A percentile compares a stretch with the other conserved stretches of the same genome.
These are phyloP conservation scores for Erynnis tages DNA, from an alignment of 2,888 invertebrate genomes.

Conservation along the genomic window DNA sequence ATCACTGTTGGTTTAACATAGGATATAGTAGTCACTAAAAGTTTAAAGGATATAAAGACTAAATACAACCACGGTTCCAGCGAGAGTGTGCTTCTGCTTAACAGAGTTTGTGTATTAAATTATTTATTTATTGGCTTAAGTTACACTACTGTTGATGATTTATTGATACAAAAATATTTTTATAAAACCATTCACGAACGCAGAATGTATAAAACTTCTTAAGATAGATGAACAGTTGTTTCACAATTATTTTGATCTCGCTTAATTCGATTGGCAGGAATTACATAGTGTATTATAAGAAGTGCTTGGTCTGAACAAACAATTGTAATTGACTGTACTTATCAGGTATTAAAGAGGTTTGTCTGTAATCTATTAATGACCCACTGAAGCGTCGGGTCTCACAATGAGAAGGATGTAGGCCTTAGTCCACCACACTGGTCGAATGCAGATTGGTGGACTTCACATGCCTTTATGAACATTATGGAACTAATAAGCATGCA, in stretches of 20 bases:
- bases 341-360: too few species aligned
- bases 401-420: too few species aligned
- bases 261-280: too few species aligned
- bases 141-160: background rate
- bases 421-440: too few species aligned
- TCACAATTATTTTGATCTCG: background rate
- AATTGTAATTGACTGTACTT: too few species aligned
- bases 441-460: too few species aligned
- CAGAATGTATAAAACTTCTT: background rate
- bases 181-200: slow-evolving; percentile 6
- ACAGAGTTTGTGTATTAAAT: slow-evolving; percentile 4
- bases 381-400: too few species aligned
- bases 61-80: background rate
- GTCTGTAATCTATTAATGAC: too few species aligned
- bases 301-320: background rate
- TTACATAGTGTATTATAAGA: too few species aligned
- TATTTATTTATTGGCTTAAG: slow-evolving; percentile 17
- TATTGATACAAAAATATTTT: slow-evolving; percentile 11
- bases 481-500: too few species aligned
- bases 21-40: background rate
- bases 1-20: background rate
- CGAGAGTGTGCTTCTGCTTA: slow-evolving; percentile 1
- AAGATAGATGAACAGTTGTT: background rate
- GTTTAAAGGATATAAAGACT: background rate
- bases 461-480: too few species aligned